Percentiles rank a stretch among this genome's conserved stretches.
Conservation (phyloP, 2,797 vertebrate genomes). For the Scyliorhinus canicula region DNA sequence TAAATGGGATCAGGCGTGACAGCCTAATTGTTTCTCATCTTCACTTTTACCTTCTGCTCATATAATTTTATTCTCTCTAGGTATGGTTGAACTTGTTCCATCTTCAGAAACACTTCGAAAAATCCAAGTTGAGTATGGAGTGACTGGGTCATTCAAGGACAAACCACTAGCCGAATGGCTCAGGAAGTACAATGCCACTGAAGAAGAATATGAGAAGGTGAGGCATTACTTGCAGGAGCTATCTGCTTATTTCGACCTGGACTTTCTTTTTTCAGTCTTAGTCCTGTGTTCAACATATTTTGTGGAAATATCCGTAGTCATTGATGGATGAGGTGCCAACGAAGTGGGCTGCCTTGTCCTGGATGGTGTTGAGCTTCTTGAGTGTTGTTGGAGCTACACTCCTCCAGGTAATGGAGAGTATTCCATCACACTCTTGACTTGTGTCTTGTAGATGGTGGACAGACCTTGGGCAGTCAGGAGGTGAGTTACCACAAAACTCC, state of each 20-base stretch:
- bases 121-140: constrained; percentile 96
- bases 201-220: constrained; percentile 98
- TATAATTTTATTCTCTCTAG: constrained; percentile 50
- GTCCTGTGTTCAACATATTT: neutral
- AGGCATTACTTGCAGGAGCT: neutral
- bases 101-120: constrained; percentile 92
- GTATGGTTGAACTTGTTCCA: constrained; percentile 94
- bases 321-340: too few species aligned
- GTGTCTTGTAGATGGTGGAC: too few species aligned
- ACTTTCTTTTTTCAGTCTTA: neutral
- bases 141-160: constrained; percentile 97
- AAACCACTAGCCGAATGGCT: constrained; percentile 97
- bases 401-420: too few species aligned
- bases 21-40: neutral
- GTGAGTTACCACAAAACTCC: too few species aligned
- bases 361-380: too few species aligned
- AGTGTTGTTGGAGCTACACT: too few species aligned
- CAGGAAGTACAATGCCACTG: constrained; percentile 91
- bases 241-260: neutral
- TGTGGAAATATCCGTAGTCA: neutral
- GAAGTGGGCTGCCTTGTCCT: too few species aligned
- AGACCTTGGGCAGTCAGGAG: too few species aligned
- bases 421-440: too few species aligned
- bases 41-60: neutral
- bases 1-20: neutral